phyloP scores from a whole-genome alignment of 2,113 vertebrate genomes.

The Mirza zaza region DNA sequence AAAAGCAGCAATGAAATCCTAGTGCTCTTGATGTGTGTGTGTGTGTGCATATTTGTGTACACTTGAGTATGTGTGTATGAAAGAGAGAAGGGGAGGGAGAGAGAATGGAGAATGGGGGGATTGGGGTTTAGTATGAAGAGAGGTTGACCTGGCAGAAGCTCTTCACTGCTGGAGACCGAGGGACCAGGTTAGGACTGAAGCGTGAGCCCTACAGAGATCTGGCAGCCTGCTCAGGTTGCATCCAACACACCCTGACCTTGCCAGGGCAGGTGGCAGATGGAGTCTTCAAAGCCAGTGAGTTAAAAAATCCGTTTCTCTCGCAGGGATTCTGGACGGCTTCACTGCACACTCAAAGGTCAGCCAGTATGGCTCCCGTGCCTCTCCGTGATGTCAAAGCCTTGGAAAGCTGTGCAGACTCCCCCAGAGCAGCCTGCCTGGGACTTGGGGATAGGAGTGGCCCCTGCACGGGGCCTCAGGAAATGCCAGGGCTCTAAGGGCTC shows the following conservation, averaged over 20 bases:
- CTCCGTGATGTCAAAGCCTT: neutral
- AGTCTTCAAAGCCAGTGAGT: slow-evolving; percentile 68
- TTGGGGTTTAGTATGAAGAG: neutral
- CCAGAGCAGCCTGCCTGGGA: neutral
- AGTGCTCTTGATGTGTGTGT: neutral
- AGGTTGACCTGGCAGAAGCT: slow-evolving; percentile 25
- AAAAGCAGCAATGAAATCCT: neutral
- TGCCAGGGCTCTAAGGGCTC: neutral
- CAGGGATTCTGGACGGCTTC: slow-evolving; percentile 50
- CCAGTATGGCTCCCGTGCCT: neutral
- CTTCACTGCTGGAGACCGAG: neutral
- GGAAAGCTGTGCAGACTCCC: neutral
- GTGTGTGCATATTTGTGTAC: neutral
- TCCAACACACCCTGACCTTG: slow-evolving; percentile 46
- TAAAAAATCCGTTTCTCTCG: slow-evolving; percentile 56
- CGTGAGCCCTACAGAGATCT: slow-evolving; percentile 28
- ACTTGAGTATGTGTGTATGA: neutral
- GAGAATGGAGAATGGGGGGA: neutral
- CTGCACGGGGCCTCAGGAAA: neutral
- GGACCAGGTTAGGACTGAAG: neutral
- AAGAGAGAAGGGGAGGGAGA: neutral
- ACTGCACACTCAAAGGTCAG: slow-evolving; percentile 66
- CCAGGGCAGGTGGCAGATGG: slow-evolving; percentile 69
- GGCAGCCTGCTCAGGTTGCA: neutral
- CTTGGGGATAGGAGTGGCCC: neutral